Evolutionary conservation across 2,888 invertebrate genomes (phyloP), one percentile per base, ranked within the genome.

Genomic region (Timandra comae): DNA sequence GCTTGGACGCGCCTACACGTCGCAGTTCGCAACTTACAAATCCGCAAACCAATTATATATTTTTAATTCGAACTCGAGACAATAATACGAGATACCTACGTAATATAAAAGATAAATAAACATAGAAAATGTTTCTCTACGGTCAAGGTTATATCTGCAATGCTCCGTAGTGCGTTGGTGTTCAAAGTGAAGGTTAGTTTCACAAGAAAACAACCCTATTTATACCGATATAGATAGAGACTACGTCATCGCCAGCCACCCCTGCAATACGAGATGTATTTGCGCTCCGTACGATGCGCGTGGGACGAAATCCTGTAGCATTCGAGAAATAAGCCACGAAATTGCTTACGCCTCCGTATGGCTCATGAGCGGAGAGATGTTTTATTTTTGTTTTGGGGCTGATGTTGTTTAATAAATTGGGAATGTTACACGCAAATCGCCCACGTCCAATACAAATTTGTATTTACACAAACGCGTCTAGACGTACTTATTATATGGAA

Each of bases 281-380:
- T 60, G 56, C 60, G 54, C 50, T 44, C 39, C 38, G 52, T 57
- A 53, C 42, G 38, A 40, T 49, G 43, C 27, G 53, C 58, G 76
- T 72, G 58, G 74, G 74, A 46, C 56, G 63, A 35, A 44, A 49
- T 52, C 21, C 27, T 23, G 16, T 16, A 25, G 23, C 29, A 37
- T 38, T 26, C 31, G 52, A 48, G 61, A n/a, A 62, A 56, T 63
- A 53, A 56, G 53, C 58, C 55, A 48, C 41, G 46, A 51, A 58
- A 63, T 65, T 56, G 49, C 49, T 37, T 43, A 55, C 68, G 65
- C 62, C 64, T 60, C 55, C 53, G 53, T 53, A 37, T 43, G 45
- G 47, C 49, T 53, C 38, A 48, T 46, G 52, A 55, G 55, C 55
- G 43, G 49, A 49, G 40, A 41, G 29, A 25, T 30, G 48, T 45